A percentile compares a stretch with the other conserved stretches of the same genome.
Evolutionary conservation across 1,140 invertebrate genomes (phyloP).

Genomic region (Hirudo medicinalis): DNA sequence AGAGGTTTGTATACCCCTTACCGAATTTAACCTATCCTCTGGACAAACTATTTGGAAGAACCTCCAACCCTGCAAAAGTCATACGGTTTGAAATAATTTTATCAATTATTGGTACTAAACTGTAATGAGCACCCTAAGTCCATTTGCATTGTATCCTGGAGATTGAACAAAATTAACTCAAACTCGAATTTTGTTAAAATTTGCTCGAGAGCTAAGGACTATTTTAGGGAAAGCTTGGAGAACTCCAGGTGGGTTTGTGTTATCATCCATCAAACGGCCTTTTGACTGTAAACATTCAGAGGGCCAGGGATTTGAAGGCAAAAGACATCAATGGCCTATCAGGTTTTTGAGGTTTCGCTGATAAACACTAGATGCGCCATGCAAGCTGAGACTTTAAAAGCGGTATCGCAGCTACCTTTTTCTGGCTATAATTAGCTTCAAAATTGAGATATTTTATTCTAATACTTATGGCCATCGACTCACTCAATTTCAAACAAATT

Average conservation of each 20-base stretch:
- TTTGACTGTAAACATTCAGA: slow-evolving; percentile 60
- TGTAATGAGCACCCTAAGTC: no score
- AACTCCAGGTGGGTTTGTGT: slow-evolving; percentile 60
- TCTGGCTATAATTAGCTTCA: no score
- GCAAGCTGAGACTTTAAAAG: no score
- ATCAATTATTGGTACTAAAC: background rate
- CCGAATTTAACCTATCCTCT: slow-evolving; percentile 60
- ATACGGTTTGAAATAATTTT: slow-evolving; percentile 28
- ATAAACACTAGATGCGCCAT: background rate
- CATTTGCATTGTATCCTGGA: no score
- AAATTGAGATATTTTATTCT: no score
- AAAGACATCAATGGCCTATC: slow-evolving; percentile 24
- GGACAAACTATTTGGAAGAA: slow-evolving; percentile 34
- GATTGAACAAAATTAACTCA: no score
- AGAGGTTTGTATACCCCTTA: slow-evolving; percentile 79
- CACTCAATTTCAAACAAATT: no score
- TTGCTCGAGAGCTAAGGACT: background rate
- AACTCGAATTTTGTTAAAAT: no score
- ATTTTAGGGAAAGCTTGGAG: slow-evolving; percentile 47
- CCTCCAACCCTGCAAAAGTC: slow-evolving; percentile 38
- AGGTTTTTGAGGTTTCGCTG: slow-evolving; percentile 13
- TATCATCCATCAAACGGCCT: slow-evolving; percentile 64
- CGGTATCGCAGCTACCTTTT: no score
- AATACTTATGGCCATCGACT: no score
- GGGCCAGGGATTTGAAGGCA: slow-evolving; percentile 60